Evolutionary conservation across 1,140 invertebrate species (phyloP), one percentile per base, ranked within the genome.

Genomic region (Dinothrombium tinctorium): DNA sequence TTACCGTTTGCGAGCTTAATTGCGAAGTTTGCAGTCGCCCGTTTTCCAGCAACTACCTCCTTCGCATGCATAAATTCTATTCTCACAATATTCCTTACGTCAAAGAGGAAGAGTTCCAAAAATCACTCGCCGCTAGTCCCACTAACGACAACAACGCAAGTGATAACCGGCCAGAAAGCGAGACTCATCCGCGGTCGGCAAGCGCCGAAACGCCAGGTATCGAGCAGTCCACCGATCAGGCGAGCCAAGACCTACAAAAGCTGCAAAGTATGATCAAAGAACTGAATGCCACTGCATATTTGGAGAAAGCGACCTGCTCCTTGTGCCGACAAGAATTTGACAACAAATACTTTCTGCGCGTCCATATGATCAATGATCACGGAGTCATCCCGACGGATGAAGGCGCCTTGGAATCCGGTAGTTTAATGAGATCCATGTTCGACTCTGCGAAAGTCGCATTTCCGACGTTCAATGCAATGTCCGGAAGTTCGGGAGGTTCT

Each of bases 201-300:
- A 22, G 5, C 28, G 23, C 32, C 22, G 5, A 19, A 21, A 14
- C 33, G 6, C n/a, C 15, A 9, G 15, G 5, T 20, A 20, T 31
- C 22, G 5, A 19, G 5, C 20, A 19, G n/a, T 9, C 28, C 31
- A 37, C 24, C 37, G 20, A 24, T 20, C 32, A 46, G 33, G 47
- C 53, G 37, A 54, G 54, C 45, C 74, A 80, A 53, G 79, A 83
- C 50, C 59, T 87, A 4, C 73, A 81, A 47, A 83, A 84, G 54
- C 58, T 87, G 15, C 81, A 89, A 56, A 76, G 76, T 0, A 87
- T 87, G 82, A 77, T 89, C 47, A 66, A 79, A 36, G 81, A 87
- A 57, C 56, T 29, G 4, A 29, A 29, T 15, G 15, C n/a, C n/a
- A n/a, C n/a, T n/a, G n/a, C n/a, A n/a, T n/a, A n/a, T n/a, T n/a